Conservation (phyloP, 2,888 invertebrate species). For the Campoplex capitator region DNA sequence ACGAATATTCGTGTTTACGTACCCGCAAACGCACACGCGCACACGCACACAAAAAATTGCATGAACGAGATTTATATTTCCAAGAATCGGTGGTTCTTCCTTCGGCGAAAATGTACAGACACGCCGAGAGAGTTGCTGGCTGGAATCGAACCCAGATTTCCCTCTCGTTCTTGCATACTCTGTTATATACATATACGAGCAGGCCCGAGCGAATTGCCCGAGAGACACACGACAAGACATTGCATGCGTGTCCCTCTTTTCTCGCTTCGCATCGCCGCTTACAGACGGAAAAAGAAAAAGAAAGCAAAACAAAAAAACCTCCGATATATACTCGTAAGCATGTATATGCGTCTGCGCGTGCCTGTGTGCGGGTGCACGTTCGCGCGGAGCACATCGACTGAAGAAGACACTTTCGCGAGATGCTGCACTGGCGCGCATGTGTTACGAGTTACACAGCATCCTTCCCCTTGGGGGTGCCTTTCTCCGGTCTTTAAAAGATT, state of each 20-base stretch:
- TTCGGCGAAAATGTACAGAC: slow-evolving; percentile 33
- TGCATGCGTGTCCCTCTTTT: slow-evolving; percentile 55
- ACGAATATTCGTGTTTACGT: neutral
- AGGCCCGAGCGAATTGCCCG: slow-evolving; percentile 31
- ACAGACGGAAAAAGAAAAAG: slow-evolving; percentile 47
- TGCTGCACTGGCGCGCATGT: slow-evolving; percentile 60
- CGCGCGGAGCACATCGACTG: neutral
- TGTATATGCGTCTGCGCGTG: neutral
- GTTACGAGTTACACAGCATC: slow-evolving; percentile 52
- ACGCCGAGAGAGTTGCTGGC: slow-evolving; percentile 2
- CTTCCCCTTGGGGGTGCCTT: slow-evolving; percentile 23
- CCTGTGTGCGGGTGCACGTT: neutral
- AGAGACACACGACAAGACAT: slow-evolving; percentile 33
- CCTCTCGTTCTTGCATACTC: slow-evolving; percentile 26
- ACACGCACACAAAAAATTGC: neutral
- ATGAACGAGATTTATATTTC: slow-evolving; percentile 56
- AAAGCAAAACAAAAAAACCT: slow-evolving; percentile 29
- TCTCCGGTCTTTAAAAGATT: slow-evolving; percentile 54
- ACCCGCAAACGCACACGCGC: neutral
- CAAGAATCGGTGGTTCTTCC: slow-evolving; percentile 45
- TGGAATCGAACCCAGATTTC: slow-evolving; percentile 54
- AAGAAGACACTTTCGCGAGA: slow-evolving; percentile 29
- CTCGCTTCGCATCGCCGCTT: slow-evolving; percentile 54
- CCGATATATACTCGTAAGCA: no score
- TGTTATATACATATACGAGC: neutral